These are phyloP conservation scores for Pemphigus obesinymphae DNA, from an alignment of 1,140 invertebrate genomes.

Conservation along the genomic window DNA sequence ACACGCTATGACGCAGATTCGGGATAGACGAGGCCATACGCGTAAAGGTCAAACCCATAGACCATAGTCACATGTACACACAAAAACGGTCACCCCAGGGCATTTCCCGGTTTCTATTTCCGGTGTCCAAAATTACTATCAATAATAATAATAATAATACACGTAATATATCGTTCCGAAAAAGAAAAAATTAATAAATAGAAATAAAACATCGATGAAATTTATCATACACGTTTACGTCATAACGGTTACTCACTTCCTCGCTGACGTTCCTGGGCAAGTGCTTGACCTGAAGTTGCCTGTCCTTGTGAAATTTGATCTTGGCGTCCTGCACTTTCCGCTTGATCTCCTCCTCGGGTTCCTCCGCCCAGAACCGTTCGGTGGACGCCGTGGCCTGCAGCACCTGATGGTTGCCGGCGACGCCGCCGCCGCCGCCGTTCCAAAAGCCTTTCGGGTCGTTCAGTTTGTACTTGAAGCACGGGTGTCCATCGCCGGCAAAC, in stretches of 20 bases:
- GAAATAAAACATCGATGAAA: not conserved
- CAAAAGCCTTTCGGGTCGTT: slow-evolving; percentile 11
- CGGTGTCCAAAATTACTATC: not conserved
- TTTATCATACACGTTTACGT: no score
- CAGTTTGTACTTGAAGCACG: slow-evolving; percentile 32
- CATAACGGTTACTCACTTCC: slow-evolving; percentile 50
- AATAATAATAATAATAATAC: no score
- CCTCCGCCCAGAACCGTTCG: slow-evolving; percentile 52
- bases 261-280: slow-evolving; percentile 53
- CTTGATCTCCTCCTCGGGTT: slow-evolving; percentile 49
- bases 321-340: slow-evolving; percentile 51
- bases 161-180: not conserved
- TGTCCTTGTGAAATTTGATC: slow-evolving; percentile 52
- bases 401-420: slow-evolving; percentile 34
- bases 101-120: slow-evolving; percentile 17
- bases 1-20: not conserved
- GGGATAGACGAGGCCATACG: not conserved
- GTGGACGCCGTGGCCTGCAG: slow-evolving; percentile 50
- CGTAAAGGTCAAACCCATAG: not conserved
- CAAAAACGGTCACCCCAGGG: not conserved
- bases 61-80: not conserved
- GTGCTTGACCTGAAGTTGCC: slow-evolving; percentile 52
- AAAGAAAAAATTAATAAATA: not conserved
- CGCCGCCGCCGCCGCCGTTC: not conserved
- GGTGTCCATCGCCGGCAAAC: slow-evolving; percentile 17